These are phyloP conservation scores for Anoncus sp. DNA, from an alignment of 2,888 invertebrate species.

Conservation along the genomic window DNA sequence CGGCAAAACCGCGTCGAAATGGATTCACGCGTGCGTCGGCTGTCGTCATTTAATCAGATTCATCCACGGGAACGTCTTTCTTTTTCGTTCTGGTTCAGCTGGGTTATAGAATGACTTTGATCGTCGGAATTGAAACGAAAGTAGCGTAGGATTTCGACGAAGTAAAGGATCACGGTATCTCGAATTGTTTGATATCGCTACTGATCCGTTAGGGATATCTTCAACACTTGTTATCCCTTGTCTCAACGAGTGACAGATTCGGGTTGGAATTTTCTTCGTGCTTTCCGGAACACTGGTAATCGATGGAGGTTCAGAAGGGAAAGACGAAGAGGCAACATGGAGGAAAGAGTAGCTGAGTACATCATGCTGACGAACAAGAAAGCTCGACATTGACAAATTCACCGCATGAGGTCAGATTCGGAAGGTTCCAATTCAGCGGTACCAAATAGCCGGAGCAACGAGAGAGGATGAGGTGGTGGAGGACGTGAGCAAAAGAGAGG, in stretches of 20 bases:
- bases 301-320: conserved; percentile 15
- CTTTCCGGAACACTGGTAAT: conserved; percentile 24
- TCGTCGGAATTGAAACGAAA: neutral
- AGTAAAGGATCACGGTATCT: neutral
- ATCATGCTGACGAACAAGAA: conserved; percentile 61
- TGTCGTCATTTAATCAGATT: neutral
- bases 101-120: neutral
- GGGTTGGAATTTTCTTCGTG: conserved; percentile 16
- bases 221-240: conserved; percentile 27
- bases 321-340: conserved; percentile 18
- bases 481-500: neutral
- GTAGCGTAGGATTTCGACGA: neutral
- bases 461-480: neutral
- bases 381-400: conserved; percentile 69
- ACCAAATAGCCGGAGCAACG: conserved; percentile 8
- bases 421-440: conserved; percentile 64
- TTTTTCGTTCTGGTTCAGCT: neutral
- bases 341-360: conserved; percentile 53
- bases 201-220: neutral
- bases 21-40: no score
- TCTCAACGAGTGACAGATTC: conserved; percentile 20
- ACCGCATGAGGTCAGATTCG: conserved; percentile 64
- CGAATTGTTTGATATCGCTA: neutral
- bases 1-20: no score
- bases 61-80: neutral